These are phyloP conservation scores for Dreissena rostriformis DNA, from an alignment of 1,140 invertebrate species.

Conservation along the genomic window DNA sequence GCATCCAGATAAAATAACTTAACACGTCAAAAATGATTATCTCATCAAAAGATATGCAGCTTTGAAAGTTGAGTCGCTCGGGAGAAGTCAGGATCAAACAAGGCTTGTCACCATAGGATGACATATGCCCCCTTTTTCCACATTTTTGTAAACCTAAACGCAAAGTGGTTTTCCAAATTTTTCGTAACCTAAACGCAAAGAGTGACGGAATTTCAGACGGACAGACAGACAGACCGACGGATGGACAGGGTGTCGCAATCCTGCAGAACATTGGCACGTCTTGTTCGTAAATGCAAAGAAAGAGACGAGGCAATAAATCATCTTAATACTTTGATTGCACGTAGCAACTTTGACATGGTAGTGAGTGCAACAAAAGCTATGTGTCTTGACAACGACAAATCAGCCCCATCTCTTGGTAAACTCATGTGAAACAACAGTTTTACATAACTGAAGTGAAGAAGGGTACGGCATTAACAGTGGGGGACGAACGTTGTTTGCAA, in stretches of 20 bases:
- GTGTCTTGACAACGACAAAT: constrained; percentile 1
- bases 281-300: constrained; percentile 17
- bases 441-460: no score
- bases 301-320: background rate
- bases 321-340: background rate
- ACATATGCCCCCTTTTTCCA: no score
- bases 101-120: no score
- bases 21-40: background rate
- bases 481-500: no score
- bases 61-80: constrained; percentile 29
- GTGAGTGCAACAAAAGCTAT: constrained; percentile 23
- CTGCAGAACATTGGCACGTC: constrained; percentile 33
- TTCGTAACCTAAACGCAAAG: no score
- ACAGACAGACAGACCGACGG: no score
- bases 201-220: no score
- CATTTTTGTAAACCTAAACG: no score
- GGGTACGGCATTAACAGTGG: no score
- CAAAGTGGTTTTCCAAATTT: no score
- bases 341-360: constrained; percentile 36
- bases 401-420: constrained; percentile 17
- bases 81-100: constrained; percentile 16
- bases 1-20: constrained; percentile 6
- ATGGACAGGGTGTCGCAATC: constrained; percentile 25
- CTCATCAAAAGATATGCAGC: constrained; percentile 19
- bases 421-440: background rate